Base-by-base conservation (phyloP, 2,888 invertebrate genomes). In the Bedellia somnulentella region DNA sequence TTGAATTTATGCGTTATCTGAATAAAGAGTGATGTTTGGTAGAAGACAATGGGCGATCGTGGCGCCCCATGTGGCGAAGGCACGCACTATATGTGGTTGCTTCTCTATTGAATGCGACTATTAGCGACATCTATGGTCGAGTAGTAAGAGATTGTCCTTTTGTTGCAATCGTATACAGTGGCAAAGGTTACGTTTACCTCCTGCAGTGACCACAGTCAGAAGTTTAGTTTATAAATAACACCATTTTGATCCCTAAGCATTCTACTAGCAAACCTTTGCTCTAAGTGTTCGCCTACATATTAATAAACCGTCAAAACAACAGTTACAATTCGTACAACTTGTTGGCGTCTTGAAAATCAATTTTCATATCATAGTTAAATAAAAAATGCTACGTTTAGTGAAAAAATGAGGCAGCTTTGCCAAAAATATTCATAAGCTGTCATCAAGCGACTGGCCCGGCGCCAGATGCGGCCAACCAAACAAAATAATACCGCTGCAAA, bases 341-440 rank as follows among this genome's bases (percentile, higher is more conserved):
- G n/a, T n/a, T n/a, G n/a, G n/a, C n/a, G n/a, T n/a, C n/a, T n/a
- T n/a, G n/a, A n/a, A n/a, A n/a, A n/a, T n/a, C n/a, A n/a, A n/a
- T n/a, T n/a, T n/a, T n/a, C n/a, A n/a, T n/a, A n/a, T n/a, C n/a
- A 57, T 62, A 61, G 53, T 56, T 58, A 50, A 62, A 63, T 52
- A 57, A 52, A 47, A 50, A 57, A 53, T 49, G 51, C 53, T 49
- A 49, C 49, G 29, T 49, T 45, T 52, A 54, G 52, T 57, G 50
- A 59, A 55, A 55, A 53, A 62, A 51, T 13, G 24, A 15, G 8
- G 57, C 59, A 42, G 51, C 66, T 68, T 62, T 57, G 70, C 60
- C 68, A 67, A 66, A 71, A 73, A 73, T 71, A 73, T 75, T 75
- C 73, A 73, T 73, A 71, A 70, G 70, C 70, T 73, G 73, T 71